Evolutionary conservation across 2,113 vertebrate genomes (phyloP), one percentile per base, ranked within the genome.

Genomic region (Jaculus jaculus): DNA sequence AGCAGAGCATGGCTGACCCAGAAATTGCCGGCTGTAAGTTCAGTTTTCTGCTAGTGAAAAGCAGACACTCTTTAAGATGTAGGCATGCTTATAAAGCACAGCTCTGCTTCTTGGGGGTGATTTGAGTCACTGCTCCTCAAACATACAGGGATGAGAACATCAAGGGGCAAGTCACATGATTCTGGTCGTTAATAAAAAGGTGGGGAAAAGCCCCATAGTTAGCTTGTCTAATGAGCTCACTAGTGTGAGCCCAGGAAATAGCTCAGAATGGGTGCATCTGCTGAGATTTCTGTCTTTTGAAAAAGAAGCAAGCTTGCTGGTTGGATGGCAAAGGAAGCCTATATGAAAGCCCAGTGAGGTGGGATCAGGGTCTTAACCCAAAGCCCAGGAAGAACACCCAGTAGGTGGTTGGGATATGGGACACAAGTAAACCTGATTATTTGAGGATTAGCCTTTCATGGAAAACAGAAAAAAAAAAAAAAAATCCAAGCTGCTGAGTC

Each of bases 31-130:
- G 72, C 88, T 87, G 87, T 75, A 91, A 82, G 87, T 95, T 72
- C 90, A 85, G 92, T 96, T 80, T 84, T 92, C 88, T 26, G 73
- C 95, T 93, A 96, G 98, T 97, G 92, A 94, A 97, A 97, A 97
- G 93, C 96, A 96, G 95, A 94, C 21, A 66, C 96, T 93, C 90
- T 47, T 28, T 7, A 28, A 86, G 91, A 71, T 63, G 42, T 17
- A 2, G 30, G 79, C 18, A 13, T 84, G 73, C 63, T 94, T 61
- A 80, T 68, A 92, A 81, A 92, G 61, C 80, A 72, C 34, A 75
- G 63, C 26, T 23, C 12, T 87, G 68, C 28, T 93, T 68, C 65
- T 73, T 24, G 9, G 32, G 68, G 54, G 32, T 63, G 26, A 71
- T 61, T 88, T 77, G 54, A 84, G 74, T 63, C 69, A 21, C 7